Evolutionary conservation across 2,888 invertebrate species (phyloP).

Genomic region (Heliconius hortense): DNA sequence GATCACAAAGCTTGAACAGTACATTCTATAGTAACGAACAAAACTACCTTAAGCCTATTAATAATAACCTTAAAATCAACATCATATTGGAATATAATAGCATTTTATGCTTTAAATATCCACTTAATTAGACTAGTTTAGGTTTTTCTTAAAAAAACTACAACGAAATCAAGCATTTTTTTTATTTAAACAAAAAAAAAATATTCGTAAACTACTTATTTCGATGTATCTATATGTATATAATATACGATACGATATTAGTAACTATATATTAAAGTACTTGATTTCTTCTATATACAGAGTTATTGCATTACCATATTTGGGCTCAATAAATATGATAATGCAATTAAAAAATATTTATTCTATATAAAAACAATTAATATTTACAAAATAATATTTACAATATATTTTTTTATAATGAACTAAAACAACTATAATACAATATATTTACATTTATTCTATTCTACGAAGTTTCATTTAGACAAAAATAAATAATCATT

Average conservation of each 20-base stretch:
- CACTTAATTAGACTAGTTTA: background rate
- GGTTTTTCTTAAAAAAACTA: conserved; percentile 34
- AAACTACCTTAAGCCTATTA: background rate
- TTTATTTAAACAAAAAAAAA: background rate
- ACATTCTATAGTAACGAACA: conserved; percentile 14
- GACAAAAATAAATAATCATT: background rate
- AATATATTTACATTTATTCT: conserved; percentile 30
- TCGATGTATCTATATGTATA: conserved; percentile 34
- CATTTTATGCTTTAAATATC: conserved; percentile 33
- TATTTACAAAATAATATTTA: conserved; percentile 24
- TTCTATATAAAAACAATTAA: conserved; percentile 6
- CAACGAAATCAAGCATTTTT: conserved; percentile 1
- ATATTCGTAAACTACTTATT: conserved; percentile 18
- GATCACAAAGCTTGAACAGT: conserved; percentile 34
- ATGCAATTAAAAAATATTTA: conserved; percentile 29
- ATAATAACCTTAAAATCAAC: background rate
- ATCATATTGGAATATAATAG: conserved; percentile 12
- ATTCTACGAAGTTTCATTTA: background rate
- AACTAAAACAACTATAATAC: conserved; percentile 16
- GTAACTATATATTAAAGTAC: background rate
- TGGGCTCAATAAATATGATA: conserved; percentile 52
- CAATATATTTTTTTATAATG: conserved; percentile 11
- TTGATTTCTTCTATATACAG: conserved; percentile 2
- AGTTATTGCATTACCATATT: conserved; percentile 44
- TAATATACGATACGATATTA: conserved; percentile 11